Base-by-base conservation (phyloP, 2,888 invertebrate species). In the Oscheius myriophilus region DNA sequence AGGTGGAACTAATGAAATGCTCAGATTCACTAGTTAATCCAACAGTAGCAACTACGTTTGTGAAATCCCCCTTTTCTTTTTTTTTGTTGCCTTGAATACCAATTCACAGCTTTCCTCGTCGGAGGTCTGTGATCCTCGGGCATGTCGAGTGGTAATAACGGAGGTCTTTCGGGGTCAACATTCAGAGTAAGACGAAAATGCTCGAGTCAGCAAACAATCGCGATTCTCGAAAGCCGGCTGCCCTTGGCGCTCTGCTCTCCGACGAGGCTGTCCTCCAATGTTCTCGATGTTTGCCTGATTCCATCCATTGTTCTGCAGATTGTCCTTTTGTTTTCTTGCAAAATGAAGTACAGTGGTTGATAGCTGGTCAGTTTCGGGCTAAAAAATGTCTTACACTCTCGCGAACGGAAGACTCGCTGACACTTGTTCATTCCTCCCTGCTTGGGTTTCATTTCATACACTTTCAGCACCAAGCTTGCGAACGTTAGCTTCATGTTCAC, bases 191-290 rank as follows among this genome's bases (percentile, higher is more conserved):
- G 63, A 52, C 52, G 63, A 63, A 63, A 63, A 53, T 63, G 63
- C 52, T 63, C 52, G 43, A 63, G 63, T 63, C 42, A 53, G 63
- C 63, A 63, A 63, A 63, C 53, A 63, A 52, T 52, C 46, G 53
- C 61, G 53, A 63, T 63, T 63, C 52, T 63, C 53, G 63, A 63
- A 63, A 63, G 63, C 63, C 63, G 63, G 52, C 63, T 52, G 63
- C 53, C 63, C 63, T 63, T 63, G 23, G 52, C 63, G 42, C 63
- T 63, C 63, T 26, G 63, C 63, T 42, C 63, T 52, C 33, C 61
- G 33, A 43, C 45, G 61, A 61, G 45, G 61, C 41, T 51, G 49
- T 58, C 58, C 61, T 18, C 49, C 57, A 46, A 45, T 58, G 42
- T 58, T 58, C 33, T 58, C 11, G 25, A 21, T 58, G 58, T 46